These are phyloP conservation scores for Drosophila anomalata DNA, from an alignment of 2,888 invertebrate species.

Conservation along the genomic window DNA sequence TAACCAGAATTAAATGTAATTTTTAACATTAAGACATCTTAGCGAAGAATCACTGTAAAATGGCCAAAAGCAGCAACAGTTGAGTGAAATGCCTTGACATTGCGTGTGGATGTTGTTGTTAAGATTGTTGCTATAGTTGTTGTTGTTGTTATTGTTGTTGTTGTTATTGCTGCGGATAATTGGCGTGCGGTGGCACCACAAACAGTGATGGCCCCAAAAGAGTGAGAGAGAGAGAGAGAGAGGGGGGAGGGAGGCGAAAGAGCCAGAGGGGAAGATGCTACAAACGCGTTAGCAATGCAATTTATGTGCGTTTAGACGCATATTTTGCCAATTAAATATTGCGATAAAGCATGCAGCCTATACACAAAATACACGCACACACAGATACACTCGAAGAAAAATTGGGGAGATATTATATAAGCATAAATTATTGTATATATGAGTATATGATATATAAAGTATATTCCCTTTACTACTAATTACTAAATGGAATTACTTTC, in stretches of 20 bases:
- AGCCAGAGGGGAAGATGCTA: slow-evolving; percentile 52
- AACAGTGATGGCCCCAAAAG: neutral
- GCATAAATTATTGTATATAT: neutral
- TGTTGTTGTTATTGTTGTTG: slow-evolving; percentile 57
- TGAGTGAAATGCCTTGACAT: slow-evolving; percentile 77
- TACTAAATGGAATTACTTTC: too few relatives aligned
- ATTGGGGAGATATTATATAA: neutral
- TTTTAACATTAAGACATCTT: too few relatives aligned
- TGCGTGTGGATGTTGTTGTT: slow-evolving; percentile 70
- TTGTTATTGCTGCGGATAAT: slow-evolving; percentile 54
- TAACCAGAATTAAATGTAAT: neutral
- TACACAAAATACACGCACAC: slow-evolving; percentile 37
- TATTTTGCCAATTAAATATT: slow-evolving; percentile 84
- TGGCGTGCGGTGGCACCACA: slow-evolving; percentile 65
- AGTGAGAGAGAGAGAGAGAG: slow-evolving; percentile 10
- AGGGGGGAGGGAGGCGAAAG: slow-evolving; percentile 2
- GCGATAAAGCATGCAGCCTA: slow-evolving; percentile 82
- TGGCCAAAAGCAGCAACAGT: slow-evolving; percentile 51
- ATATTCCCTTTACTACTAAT: neutral
- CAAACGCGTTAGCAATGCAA: slow-evolving; percentile 80
- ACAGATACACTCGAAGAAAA: neutral
- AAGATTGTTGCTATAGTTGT: slow-evolving; percentile 30
- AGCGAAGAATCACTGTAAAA: slow-evolving; percentile 6
- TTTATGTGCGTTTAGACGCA: slow-evolving; percentile 83
- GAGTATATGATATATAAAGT: too few relatives aligned